A percentile compares a stretch with the other conserved stretches of the same genome.
These are phyloP conservation scores for Cochlearius cochlearius DNA, from an alignment of 2,113 vertebrate genomes.

Conservation along the genomic window DNA sequence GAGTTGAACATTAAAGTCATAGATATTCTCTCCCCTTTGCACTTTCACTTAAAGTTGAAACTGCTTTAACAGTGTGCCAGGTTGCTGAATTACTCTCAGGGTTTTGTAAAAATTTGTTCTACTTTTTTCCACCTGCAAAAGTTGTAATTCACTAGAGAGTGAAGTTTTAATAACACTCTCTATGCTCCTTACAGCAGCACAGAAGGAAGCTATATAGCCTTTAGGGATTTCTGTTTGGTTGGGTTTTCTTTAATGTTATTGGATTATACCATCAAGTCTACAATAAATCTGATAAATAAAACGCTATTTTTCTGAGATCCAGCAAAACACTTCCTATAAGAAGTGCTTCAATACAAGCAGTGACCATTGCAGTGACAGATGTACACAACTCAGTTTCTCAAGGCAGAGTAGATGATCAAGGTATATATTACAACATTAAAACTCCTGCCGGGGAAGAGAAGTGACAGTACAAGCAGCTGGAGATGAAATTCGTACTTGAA, in stretches of 20 bases:
- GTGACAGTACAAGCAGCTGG: background rate
- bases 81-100: background rate
- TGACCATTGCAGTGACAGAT: background rate
- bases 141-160: background rate
- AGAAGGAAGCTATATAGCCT: background rate
- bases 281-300: background rate
- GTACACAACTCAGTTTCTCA: background rate
- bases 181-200: background rate
- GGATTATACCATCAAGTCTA: background rate
- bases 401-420: background rate
- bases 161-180: background rate
- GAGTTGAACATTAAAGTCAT: background rate
- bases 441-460: background rate
- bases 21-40: background rate
- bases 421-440: background rate
- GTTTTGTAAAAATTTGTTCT: background rate
- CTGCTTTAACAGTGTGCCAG: background rate
- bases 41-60: background rate
- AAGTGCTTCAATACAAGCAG: background rate
- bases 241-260: background rate
- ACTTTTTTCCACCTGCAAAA: background rate
- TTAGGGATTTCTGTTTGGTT: background rate
- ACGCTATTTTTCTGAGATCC: background rate
- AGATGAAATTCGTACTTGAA: background rate
- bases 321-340: background rate